Percentiles rank a stretch among this genome's conserved stretches.
phyloP scores from a whole-genome alignment of 2,113 vertebrate genomes.

The Ornithorhynchus anatinus region DNA sequence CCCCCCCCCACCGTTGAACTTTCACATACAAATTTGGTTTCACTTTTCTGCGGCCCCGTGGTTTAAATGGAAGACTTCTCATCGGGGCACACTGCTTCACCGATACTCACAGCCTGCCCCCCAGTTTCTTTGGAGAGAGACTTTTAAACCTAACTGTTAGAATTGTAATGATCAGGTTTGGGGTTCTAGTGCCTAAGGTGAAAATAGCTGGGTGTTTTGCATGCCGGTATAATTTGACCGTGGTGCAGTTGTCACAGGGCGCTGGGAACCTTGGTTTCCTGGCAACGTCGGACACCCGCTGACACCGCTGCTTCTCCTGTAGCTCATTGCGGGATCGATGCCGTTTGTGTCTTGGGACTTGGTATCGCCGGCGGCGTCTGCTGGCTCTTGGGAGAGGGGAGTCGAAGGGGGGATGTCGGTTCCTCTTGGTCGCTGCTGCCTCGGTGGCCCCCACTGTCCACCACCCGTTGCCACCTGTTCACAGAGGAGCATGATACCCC shows the following conservation, averaged over 20 bases:
- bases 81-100: not conserved
- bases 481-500: no score
- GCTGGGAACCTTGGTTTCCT: slow-evolving; percentile 12
- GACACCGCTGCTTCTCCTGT: not conserved
- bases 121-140: not conserved
- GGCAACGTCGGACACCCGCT: not conserved
- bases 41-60: not conserved
- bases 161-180: not conserved
- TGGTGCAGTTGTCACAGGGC: not conserved
- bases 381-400: no score
- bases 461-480: no score
- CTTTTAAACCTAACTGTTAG: not conserved
- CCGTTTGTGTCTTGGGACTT: no score
- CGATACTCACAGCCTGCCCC: not conserved
- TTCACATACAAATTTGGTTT: not conserved
- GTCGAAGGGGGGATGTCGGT: no score
- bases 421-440: no score
- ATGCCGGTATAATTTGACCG: slow-evolving; percentile 14
- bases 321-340: no score
- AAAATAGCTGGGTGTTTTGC: not conserved
- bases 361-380: no score
- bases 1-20: not conserved
- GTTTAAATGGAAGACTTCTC: not conserved
- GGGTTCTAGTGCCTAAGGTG: not conserved
- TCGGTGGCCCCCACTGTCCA: no score